Evolutionary conservation across 2,797 vertebrate species (phyloP).

Genomic region (Sphenodon punctatus): DNA sequence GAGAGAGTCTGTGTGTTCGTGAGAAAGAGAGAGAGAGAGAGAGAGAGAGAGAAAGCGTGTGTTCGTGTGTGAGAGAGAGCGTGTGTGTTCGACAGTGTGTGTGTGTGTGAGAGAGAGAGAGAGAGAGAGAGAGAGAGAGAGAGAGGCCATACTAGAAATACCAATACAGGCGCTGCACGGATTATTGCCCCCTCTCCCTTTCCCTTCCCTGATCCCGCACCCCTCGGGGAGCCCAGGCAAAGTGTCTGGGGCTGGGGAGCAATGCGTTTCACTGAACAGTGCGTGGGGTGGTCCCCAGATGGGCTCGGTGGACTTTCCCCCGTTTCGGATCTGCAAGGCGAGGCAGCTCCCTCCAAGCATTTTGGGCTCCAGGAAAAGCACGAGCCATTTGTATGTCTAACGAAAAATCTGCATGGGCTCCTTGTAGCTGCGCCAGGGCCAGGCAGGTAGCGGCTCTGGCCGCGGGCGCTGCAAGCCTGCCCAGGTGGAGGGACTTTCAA

Average conservation of each 20-base stretch:
- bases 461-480: background rate
- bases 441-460: background rate
- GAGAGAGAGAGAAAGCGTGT: no score
- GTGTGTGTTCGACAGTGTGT: background rate
- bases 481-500: background rate
- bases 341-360: no score
- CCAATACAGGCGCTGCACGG: background rate
- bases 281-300: background rate
- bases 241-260: background rate
- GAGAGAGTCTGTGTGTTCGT: no score
- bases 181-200: background rate
- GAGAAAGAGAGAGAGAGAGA: no score
- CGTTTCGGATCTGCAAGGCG: no score
- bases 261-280: background rate
- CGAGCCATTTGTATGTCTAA: background rate
- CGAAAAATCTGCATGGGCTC: conserved; percentile 17
- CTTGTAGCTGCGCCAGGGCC: background rate
- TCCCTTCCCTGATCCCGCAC: background rate
- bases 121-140: no score
- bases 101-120: background rate
- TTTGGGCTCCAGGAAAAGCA: background rate
- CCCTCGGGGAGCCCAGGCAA: background rate
- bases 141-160: background rate
- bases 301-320: background rate
- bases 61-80: no score